These are phyloP conservation scores for Neopelma chrysocephalum DNA, from an alignment of 2,797 vertebrate genomes.

Conservation along the genomic window DNA sequence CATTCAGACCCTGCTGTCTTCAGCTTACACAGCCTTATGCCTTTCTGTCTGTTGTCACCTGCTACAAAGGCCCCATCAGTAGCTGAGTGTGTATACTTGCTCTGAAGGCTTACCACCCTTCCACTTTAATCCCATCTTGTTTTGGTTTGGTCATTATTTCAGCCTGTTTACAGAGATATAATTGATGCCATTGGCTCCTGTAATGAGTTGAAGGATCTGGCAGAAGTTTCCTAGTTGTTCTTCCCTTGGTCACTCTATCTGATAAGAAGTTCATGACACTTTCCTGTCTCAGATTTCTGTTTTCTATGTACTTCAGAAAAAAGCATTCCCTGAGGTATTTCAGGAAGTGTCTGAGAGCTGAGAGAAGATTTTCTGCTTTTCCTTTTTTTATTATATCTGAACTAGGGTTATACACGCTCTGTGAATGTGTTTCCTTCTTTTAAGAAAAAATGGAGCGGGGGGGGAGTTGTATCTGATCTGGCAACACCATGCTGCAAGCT, in stretches of 20 bases:
- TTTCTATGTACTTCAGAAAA: constrained; percentile 10
- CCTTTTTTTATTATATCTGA: background rate
- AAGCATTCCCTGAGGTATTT: background rate
- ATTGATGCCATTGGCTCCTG: background rate
- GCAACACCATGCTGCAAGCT: background rate
- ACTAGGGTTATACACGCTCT: background rate
- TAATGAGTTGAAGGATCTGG: background rate
- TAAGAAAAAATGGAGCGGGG: background rate
- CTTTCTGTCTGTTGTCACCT: background rate
- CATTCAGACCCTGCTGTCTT: background rate
- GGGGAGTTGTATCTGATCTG: background rate
- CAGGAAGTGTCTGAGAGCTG: background rate
- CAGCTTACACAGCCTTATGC: background rate
- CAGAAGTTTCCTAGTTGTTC: constrained; percentile 8
- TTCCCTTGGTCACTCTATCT: constrained; percentile 1
- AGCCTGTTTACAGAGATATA: background rate
- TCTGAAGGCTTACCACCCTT: background rate
- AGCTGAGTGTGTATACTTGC: background rate
- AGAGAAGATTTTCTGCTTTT: background rate
- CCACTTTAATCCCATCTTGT: background rate
- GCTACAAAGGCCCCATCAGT: background rate
- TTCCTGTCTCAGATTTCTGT: background rate
- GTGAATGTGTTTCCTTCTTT: background rate
- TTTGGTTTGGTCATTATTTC: background rate
- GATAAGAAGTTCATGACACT: background rate